Evolutionary conservation across 2,113 vertebrate species (phyloP).

Genomic region (Archilochus colubris): DNA sequence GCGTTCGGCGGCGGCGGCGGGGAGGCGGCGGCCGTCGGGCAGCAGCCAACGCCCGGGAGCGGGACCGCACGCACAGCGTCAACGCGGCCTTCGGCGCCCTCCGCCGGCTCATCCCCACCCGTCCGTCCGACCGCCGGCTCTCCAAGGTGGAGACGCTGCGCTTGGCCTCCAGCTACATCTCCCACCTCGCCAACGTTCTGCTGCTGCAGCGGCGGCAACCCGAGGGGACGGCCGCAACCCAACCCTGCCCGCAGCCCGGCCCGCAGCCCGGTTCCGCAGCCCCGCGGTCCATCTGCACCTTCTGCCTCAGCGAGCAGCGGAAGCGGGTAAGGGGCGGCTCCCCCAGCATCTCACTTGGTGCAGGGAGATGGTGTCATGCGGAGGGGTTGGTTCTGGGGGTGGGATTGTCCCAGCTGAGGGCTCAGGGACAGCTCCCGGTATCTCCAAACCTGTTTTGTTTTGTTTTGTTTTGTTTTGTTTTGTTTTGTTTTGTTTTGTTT

Average conservation of each 20-base stretch:
- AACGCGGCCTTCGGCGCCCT: conserved; percentile 88
- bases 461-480: neutral
- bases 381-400: too few relatives aligned
- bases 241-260: conserved; percentile 55
- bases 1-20: conserved; percentile 36
- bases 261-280: neutral
- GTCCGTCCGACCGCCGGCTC: conserved; percentile 86
- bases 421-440: rapidly evolving
- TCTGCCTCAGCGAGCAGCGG: conserved; percentile 89
- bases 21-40: conserved; percentile 81
- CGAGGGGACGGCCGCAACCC: conserved; percentile 67
- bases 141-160: conserved; percentile 93
- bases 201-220: conserved; percentile 73
- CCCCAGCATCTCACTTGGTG: rapidly evolving
- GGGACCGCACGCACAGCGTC: conserved; percentile 89
- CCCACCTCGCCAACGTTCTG: conserved; percentile 86
- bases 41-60: conserved; percentile 89
- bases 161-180: conserved; percentile 89
- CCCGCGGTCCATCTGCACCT: conserved; percentile 88
- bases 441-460: neutral
- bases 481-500: neutral
- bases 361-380: too few relatives aligned
- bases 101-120: conserved; percentile 88
- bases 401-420: neutral
- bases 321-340: conserved; percentile 78